These are phyloP conservation scores for Drosophila nannoptera DNA, from an alignment of 1,140 invertebrate species.

Conservation along the genomic window DNA sequence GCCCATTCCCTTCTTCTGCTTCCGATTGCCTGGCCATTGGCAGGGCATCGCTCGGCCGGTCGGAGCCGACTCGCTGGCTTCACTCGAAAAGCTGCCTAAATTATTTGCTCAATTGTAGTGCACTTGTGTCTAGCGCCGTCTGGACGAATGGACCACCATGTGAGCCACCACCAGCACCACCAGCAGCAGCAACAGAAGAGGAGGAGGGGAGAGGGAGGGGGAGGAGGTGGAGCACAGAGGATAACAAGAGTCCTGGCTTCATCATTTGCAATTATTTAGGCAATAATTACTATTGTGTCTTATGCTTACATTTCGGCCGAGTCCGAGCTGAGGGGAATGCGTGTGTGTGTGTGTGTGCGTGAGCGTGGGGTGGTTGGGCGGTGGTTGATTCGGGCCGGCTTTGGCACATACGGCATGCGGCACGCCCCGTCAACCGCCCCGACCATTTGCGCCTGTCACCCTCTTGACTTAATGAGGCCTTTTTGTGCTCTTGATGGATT, in stretches of 20 bases:
- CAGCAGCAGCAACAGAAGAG: neutral
- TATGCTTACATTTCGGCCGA: slow-evolving; percentile 72
- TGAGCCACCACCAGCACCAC: slow-evolving; percentile 30
- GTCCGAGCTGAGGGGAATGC: neutral
- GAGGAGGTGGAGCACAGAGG: too few species aligned
- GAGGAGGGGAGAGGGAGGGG: neutral
- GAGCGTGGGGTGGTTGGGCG: slow-evolving; percentile 3
- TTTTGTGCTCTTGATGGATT: slow-evolving; percentile 78
- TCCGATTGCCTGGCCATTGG: neutral
- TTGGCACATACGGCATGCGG: slow-evolving; percentile 35
- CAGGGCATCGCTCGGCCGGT: slow-evolving; percentile 3
- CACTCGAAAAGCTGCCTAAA: slow-evolving; percentile 32
- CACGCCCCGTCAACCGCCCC: slow-evolving; percentile 42
- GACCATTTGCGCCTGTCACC: slow-evolving; percentile 56
- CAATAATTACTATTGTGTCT: slow-evolving; percentile 79
- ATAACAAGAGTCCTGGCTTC: slow-evolving; percentile 38
- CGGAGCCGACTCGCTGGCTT: neutral
- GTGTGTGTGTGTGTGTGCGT: too few species aligned
- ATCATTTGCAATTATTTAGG: slow-evolving; percentile 79
- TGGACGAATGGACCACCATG: slow-evolving; percentile 60
- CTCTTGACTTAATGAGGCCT: slow-evolving; percentile 78
- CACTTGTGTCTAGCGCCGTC: slow-evolving; percentile 56
- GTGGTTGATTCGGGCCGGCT: too few species aligned
- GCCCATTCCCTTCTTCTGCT: neutral
- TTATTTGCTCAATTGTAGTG: slow-evolving; percentile 59